Percentiles rank a stretch among this genome's conserved stretches.
These are phyloP conservation scores for Chrysocyon brachyurus DNA, from an alignment of 2,797 vertebrate species.

Conservation along the genomic window DNA sequence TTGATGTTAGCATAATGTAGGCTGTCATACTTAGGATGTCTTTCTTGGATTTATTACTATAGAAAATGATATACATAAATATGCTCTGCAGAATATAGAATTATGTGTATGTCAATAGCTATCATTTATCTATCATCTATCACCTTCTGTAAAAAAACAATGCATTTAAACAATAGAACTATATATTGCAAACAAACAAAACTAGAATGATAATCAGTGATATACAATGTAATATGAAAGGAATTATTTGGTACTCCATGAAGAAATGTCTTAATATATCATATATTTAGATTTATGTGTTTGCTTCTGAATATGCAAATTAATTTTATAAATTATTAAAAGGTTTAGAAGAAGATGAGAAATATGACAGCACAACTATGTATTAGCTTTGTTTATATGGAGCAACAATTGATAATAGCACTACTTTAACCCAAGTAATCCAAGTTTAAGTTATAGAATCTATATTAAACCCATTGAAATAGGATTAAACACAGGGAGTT, in stretches of 20 bases:
- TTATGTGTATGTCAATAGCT: not conserved
- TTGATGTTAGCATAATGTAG: constrained; percentile 68
- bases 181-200: constrained; percentile 5
- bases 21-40: constrained; percentile 30
- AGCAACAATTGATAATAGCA: not conserved
- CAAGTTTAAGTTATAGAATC: not conserved
- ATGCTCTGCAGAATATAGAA: not conserved
- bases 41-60: constrained; percentile 61
- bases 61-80: constrained; percentile 39
- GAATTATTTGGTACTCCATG: not conserved
- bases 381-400: not conserved
- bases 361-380: not conserved
- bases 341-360: not conserved
- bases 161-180: not conserved
- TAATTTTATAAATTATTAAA: constrained; percentile 26
- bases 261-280: not conserved
- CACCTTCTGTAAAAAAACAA: not conserved
- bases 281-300: not conserved
- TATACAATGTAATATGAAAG: not conserved
- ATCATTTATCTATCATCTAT: not conserved
- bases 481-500: constrained; percentile 27
- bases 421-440: not conserved
- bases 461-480: not conserved
- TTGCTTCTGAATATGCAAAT: not conserved
- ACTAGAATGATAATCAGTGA: not conserved